Conservation (phyloP, 2,797 vertebrate species). For the Halcyon leucocephala region DNA sequence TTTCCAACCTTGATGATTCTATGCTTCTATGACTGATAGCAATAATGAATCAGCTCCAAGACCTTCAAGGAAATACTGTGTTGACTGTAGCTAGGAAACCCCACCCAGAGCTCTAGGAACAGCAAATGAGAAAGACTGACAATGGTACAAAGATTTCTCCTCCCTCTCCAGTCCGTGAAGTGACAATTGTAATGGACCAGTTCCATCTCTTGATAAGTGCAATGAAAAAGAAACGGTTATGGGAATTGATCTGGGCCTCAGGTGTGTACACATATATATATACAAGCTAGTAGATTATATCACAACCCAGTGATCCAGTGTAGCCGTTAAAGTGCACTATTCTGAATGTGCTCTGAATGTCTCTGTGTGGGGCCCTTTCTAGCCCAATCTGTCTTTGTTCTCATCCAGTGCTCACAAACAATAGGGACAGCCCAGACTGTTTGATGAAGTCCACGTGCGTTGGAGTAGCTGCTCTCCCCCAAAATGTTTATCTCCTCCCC, state of each 20-base stretch:
- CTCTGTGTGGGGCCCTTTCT: slow-evolving; percentile 49
- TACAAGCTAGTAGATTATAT: neutral
- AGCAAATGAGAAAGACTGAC: neutral
- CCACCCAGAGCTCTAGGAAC: neutral
- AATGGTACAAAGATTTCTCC: neutral
- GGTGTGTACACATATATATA: neutral
- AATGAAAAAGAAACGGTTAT: neutral
- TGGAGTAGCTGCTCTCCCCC: neutral
- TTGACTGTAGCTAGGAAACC: neutral
- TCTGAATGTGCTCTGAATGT: slow-evolving; percentile 18
- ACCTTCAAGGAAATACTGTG: neutral
- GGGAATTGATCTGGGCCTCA: neutral
- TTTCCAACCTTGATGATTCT: too few relatives aligned
- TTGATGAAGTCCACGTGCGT: slow-evolving; percentile 28
- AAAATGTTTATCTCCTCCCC: neutral
- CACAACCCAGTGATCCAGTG: neutral
- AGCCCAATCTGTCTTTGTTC: slow-evolving; percentile 66
- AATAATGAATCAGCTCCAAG: neutral
- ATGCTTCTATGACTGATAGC: neutral
- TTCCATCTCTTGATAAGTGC: neutral
- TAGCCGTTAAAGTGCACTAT: slow-evolving; percentile 14
- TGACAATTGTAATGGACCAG: neutral
- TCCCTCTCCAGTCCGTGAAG: neutral
- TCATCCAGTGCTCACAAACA: slow-evolving; percentile 53
- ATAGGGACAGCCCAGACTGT: slow-evolving; percentile 31